Evolutionary conservation across 2,113 vertebrate species (phyloP).

Genomic region (Heptranchias perlo): DNA sequence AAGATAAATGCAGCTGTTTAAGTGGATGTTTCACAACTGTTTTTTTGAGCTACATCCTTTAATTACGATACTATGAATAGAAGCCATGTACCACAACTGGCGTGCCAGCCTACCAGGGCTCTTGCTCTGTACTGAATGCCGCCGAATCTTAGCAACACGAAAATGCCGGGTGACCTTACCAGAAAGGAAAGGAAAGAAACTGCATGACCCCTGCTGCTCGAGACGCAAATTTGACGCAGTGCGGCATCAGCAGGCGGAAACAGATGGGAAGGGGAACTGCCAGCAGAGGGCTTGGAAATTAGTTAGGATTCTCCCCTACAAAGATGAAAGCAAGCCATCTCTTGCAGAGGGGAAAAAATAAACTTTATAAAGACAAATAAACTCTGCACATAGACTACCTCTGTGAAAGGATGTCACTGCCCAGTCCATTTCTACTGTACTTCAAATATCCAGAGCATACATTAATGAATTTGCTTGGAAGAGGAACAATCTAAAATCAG

Average conservation of each 20-base stretch:
- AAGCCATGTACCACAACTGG: conserved; percentile 44
- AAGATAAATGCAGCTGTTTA: conserved; percentile 57
- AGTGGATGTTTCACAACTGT: conserved; percentile 53
- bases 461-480: not conserved
- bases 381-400: not conserved
- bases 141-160: not conserved
- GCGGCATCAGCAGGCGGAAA: not conserved
- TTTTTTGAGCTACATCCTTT: conserved; percentile 52
- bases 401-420: not conserved
- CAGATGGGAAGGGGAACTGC: not conserved
- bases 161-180: not conserved
- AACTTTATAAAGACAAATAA: not conserved
- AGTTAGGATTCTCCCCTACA: not conserved
- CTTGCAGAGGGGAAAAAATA: not conserved
- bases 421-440: not conserved
- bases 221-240: not conserved
- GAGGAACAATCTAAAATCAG: not conserved
- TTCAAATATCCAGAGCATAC: not conserved
- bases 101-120: conserved; percentile 41
- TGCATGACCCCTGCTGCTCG: not conserved
- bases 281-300: not conserved
- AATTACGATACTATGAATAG: conserved; percentile 57
- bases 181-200: conserved; percentile 3
- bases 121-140: not conserved
- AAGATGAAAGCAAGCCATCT: not conserved